These are phyloP conservation scores for Eledone cirrhosa DNA, from an alignment of 2,888 invertebrate genomes.

Conservation along the genomic window DNA sequence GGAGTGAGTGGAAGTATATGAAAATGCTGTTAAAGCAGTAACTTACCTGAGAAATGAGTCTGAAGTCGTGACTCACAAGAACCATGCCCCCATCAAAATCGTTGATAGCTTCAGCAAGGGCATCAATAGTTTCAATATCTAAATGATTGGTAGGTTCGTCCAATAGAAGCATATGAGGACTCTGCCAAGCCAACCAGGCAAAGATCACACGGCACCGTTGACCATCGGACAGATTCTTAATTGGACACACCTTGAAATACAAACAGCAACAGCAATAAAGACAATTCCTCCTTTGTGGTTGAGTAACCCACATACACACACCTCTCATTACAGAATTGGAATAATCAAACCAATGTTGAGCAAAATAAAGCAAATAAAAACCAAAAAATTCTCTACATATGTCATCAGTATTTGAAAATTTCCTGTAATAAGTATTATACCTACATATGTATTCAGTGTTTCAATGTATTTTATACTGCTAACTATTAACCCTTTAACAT, in stretches of 20 bases:
- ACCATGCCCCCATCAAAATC: slow-evolving; percentile 99
- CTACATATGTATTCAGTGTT: too few species aligned
- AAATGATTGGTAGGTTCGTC: slow-evolving; percentile 72
- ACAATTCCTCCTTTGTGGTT: background rate
- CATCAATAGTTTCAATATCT: slow-evolving; percentile 84
- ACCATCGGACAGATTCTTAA: slow-evolving; percentile 94
- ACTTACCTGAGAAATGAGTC: slow-evolving; percentile 94
- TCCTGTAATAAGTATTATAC: too few species aligned
- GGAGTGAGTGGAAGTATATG: too few species aligned
- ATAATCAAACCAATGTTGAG: too few species aligned
- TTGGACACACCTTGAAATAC: slow-evolving; percentile 81
- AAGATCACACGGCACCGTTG: slow-evolving; percentile 98
- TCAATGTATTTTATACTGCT: too few species aligned
- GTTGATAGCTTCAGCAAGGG: slow-evolving; percentile 95
- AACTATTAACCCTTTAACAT: too few species aligned
- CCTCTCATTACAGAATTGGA: background rate
- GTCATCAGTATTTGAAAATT: too few species aligned
- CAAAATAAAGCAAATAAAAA: too few species aligned
- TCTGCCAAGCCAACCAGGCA: slow-evolving; percentile 98
- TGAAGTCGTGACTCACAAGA: slow-evolving; percentile 99
- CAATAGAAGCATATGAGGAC: slow-evolving; percentile 84
- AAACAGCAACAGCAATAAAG: background rate
- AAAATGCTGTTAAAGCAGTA: background rate
- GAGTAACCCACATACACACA: background rate
- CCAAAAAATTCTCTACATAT: too few species aligned